Conservation (phyloP, 2,113 vertebrate genomes). For the Acrocephalus kingi region DNA sequence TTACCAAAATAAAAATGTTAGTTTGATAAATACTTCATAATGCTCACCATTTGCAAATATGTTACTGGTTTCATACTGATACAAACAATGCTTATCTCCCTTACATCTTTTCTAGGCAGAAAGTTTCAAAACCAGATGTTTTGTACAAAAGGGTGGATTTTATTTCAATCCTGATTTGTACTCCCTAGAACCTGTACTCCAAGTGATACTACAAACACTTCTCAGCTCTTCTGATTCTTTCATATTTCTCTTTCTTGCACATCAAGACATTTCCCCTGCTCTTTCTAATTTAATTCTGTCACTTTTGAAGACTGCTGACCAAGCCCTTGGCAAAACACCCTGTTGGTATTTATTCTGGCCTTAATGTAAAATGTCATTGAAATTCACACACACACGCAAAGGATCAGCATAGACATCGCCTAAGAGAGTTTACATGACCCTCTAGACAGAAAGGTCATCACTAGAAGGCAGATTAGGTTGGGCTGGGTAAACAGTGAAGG, state of each 20-base stretch:
- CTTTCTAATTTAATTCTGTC: neutral
- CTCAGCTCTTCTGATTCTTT: neutral
- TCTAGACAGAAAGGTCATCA: neutral
- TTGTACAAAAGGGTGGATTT: neutral
- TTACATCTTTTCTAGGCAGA: neutral
- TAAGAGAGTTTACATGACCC: slow-evolving; percentile 35
- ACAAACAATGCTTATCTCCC: neutral
- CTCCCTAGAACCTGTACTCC: neutral
- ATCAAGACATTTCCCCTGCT: neutral
- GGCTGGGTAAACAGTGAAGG: neutral
- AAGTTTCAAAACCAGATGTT: neutral
- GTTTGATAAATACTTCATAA: neutral
- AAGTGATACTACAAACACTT: neutral
- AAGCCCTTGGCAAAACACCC: neutral
- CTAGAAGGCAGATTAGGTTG: neutral
- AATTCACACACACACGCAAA: neutral
- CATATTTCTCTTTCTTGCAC: neutral
- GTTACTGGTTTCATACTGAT: neutral
- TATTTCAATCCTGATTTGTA: neutral
- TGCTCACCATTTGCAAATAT: neutral
- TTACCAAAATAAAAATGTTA: neutral
- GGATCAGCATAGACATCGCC: neutral
- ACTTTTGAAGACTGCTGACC: slow-evolving; percentile 6
- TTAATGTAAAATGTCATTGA: slow-evolving; percentile 27
- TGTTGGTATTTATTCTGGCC: slow-evolving; percentile 32